Base-by-base conservation (phyloP, 2,113 vertebrate species). In the Rafetus swinhoei region DNA sequence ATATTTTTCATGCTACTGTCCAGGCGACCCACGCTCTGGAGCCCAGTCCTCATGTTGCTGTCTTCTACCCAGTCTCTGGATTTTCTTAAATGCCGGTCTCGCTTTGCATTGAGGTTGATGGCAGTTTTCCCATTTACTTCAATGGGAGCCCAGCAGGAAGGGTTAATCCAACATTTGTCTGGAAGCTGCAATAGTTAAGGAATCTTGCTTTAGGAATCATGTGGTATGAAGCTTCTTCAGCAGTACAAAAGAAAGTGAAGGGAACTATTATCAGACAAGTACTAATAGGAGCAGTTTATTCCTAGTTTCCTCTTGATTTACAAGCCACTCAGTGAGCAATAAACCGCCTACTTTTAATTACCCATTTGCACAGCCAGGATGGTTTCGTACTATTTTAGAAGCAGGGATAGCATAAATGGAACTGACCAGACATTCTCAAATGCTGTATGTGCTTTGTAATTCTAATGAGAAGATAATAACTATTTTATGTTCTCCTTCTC, bases 261-360 rank as follows among this genome's bases (percentile, higher is more conserved):
- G 76, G 84, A 92, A 95, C 74, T 86, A 24, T 72, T 85, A 86
- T 55, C 27, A 84, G 92, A 87, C 76, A 86, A 69, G 82, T 80
- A 79, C 84, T 85, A 90, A 54, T 24, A 21, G 60, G 50, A 45
- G 0, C 3, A 19, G 4, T 45, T 90, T 77, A 27, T 25, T 77
- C 74, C 74, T 50, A 77, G 93, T 77, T 90, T 39, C 85, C 94
- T 32, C 25, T 88, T 62, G 56, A 57, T 92, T 91, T 92, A 90
- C 81, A 92, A 77, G 77, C 85, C 39, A 82, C 22, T 83, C 29
- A 24, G 7, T 9, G 50, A 55, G 83, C 39, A 91, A 55, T 57
- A 91, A 92, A 91, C 88, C 52, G 79, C 69, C n/a, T 12, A 39
- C 69, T 88, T 55, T 25, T 95, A 83, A 95, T 92, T 90, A 85